Evolutionary conservation across 2,888 invertebrate species (phyloP), one percentile per base, ranked within the genome.

Genomic region (Horisme vitalbata): DNA sequence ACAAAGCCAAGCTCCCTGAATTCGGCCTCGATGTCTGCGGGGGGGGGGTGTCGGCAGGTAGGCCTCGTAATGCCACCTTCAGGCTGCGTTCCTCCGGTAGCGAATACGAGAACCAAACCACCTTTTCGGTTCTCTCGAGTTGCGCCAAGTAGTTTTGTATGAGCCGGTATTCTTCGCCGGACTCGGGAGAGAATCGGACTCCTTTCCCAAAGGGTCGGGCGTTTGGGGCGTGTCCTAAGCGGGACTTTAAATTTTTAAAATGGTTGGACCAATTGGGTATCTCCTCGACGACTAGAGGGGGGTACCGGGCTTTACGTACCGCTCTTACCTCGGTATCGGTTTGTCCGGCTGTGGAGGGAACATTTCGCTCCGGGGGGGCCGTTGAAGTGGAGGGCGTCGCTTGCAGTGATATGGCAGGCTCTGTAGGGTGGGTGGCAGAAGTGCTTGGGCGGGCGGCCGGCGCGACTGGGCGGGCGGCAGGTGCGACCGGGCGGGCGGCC

Each of bases 71-170:
- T 5, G 43, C 54, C 3, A 55, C 45, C 27, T 53, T 57, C 0
- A 45, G 13, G 8, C 45, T 32, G 0, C 12, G 24, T 7, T 56
- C 55, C 4, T 46, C 28, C 0, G 47, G 49, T 0, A 45, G 45
- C 0, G 46, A 41, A 45, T 50, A 55, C 0, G 28, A 48, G 36
- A 50, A 57, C 58, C 58, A 61, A 1, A 24, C 27, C 4, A 56
- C n/a, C 0, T 8, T 21, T 10, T 28, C 28, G 0, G 12, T n/a
- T 2, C 15, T 37, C 10, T 55, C 52, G 0, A 45, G 18, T 0
- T 27, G 9, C 0, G 34, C 27, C 0, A 56, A 41, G 33, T 57
- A 53, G 0, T 13, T 0, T 4, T 10, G 24, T 4, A 26, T 26
- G 1, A 6, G 1, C 1, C 24, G 10, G 24, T 26, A 26, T 11